These are phyloP conservation scores for Rhadinocentrus ornatus DNA, from an alignment of 2,797 vertebrate species.

Conservation along the genomic window DNA sequence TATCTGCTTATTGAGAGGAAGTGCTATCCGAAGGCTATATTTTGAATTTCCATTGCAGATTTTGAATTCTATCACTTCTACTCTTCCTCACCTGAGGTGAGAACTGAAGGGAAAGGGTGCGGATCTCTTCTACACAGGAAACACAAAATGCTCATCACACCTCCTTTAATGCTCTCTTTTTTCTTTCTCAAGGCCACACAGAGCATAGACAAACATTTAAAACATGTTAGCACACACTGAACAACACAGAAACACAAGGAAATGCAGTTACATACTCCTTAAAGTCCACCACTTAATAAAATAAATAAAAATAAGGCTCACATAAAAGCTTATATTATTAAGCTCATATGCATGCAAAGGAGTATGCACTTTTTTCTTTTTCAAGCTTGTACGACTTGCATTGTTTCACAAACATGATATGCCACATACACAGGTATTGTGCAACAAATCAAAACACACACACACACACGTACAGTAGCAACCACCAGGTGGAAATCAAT, in stretches of 20 bases:
- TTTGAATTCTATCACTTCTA: constrained; percentile 12
- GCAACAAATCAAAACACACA: constrained; percentile 8
- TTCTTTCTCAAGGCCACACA: constrained; percentile 52
- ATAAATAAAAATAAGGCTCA: neutral
- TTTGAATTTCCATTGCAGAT: neutral
- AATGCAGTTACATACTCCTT: neutral
- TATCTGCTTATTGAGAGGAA: neutral
- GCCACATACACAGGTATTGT: neutral
- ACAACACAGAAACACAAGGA: constrained; percentile 8
- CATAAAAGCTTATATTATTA: neutral
- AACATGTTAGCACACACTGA: neutral
- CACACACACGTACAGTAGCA: constrained; percentile 11
- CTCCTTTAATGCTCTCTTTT: constrained; percentile 42
- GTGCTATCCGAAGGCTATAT: neutral
- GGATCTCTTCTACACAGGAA: constrained; percentile 43
- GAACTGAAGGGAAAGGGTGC: constrained; percentile 17
- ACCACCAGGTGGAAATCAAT: constrained; percentile 49
- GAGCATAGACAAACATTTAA: constrained; percentile 11
- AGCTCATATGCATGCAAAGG: neutral
- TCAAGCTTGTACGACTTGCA: neutral
- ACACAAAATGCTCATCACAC: constrained; percentile 42
- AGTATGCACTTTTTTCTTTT: neutral
- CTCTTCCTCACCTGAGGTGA: constrained; percentile 44
- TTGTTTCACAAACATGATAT: constrained; percentile 5
- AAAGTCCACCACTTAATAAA: no score